Base-by-base conservation (phyloP, 2,888 invertebrate species). In the Auanema sp. region DNA sequence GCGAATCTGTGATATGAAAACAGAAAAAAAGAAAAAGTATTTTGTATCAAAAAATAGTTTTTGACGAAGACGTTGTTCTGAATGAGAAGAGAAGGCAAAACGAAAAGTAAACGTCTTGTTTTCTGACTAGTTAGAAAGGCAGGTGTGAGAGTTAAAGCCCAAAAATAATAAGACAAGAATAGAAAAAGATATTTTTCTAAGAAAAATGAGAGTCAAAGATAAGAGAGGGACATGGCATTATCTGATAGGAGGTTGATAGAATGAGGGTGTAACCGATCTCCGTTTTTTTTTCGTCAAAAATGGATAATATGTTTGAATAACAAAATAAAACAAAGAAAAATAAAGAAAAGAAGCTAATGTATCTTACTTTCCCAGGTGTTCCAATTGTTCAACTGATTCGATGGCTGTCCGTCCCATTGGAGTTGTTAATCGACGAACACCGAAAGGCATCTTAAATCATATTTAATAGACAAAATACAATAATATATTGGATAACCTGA, bases 281-380 rank as follows among this genome's bases (percentile, higher is more conserved):
- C 16, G 10, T 47, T 47, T 47, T 40, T 10, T n/a, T n/a, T n/a
- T n/a, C n/a, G n/a, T n/a, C n/a, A n/a, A 25, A 55, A 16, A 12
- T n/a, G 18, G 56, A 18, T 40, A 52, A 52, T 24, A 52, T 3
- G 4, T 43, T 41, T 44, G 40, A 41, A 55, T 14, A 41, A 14
- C 56, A 33, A 16, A 52, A n/a, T 5, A 54, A 8, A 21, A 24
- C 12, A 24, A 53, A 41, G 12, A 25, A 25, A 52, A 8, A 11
- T 11, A 50, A 16, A 14, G n/a, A 24, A 6, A 18, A 24, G n/a
- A 33, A 11, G 16, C 11, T n/a, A 58, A 60, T 16, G 50, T 12
- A 5, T 49, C 76, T 56, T 50, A 83, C 82, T 69, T 77, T 69
- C 83, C 83, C 52, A 81, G 63, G 56, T 83, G 81, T 58, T 80